Conservation (phyloP, 2,113 vertebrate genomes). For the Clupea harengus region DNA sequence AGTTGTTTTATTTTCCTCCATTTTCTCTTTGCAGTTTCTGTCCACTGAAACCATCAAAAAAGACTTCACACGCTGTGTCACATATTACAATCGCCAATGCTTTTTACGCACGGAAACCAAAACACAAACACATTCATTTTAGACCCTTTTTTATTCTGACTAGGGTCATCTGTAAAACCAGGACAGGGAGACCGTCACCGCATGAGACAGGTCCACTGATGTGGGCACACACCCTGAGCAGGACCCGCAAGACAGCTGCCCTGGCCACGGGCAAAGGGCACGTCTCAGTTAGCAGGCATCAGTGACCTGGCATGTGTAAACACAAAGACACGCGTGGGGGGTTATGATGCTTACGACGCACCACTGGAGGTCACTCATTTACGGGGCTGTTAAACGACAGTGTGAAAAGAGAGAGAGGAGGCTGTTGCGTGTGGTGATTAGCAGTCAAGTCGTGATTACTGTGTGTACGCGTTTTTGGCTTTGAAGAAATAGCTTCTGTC, state of each 20-base stretch:
- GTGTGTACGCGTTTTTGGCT: not conserved
- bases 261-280: not conserved
- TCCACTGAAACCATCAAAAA: not conserved
- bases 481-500: not conserved
- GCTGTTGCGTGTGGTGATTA: not conserved
- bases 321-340: constrained; percentile 12
- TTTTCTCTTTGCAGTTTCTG: not conserved
- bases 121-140: not conserved
- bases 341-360: not conserved
- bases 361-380: constrained; percentile 2
- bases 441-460: not conserved
- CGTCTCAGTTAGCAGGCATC: not conserved
- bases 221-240: not conserved
- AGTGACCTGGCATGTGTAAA: constrained; percentile 10
- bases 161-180: not conserved
- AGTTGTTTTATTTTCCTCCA: not conserved
- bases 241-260: not conserved
- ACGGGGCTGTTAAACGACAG: not conserved
- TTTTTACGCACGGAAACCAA: not conserved
- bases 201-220: constrained; percentile 35
- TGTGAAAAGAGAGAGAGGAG: not conserved
- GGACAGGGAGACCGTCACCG: not conserved
- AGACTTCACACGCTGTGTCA: not conserved
- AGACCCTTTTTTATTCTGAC: not conserved
- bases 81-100: not conserved